Evolutionary conservation across 2,797 vertebrate species (phyloP).

Genomic region (Carapus acus): DNA sequence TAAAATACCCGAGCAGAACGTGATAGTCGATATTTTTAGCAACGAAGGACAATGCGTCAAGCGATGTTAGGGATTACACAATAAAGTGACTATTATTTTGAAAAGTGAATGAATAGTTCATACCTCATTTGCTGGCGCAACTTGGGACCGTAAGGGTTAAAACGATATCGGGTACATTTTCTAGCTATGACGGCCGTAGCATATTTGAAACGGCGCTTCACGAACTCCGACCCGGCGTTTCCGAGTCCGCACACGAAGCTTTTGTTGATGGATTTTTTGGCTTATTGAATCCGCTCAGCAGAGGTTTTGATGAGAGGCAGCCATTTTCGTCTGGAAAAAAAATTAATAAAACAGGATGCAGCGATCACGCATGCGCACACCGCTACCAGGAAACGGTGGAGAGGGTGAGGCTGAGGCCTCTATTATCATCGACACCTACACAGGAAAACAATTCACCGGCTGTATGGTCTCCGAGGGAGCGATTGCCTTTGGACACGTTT

Average conservation of each 20-base stretch:
- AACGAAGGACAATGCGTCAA: neutral
- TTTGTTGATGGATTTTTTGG: conserved; percentile 32
- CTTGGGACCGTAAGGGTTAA: conserved; percentile 68
- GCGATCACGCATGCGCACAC: conserved; percentile 67
- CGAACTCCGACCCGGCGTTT: conserved; percentile 27
- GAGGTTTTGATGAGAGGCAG: conserved; percentile 71
- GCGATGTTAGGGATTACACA: rapidly evolving
- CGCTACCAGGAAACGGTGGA: conserved; percentile 43
- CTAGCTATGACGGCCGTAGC: conserved; percentile 58
- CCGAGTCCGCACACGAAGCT: no score
- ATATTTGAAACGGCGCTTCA: conserved; percentile 43
- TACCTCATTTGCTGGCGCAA: conserved; percentile 72
- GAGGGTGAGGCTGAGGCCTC: neutral
- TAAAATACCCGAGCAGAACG: conserved; percentile 16
- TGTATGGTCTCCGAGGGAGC: neutral
- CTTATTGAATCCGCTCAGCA: conserved; percentile 50
- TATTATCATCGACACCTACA: no score
- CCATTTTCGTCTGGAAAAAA: conserved; percentile 74
- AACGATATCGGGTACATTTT: conserved; percentile 61
- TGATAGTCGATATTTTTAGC: neutral
- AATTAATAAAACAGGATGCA: conserved; percentile 59
- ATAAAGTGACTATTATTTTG: neutral
- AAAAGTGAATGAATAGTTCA: conserved; percentile 34
- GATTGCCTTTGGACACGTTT: neutral
- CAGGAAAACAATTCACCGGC: neutral